Percentiles rank a stretch among this genome's conserved stretches.
Conservation (phyloP, 2,888 invertebrate genomes). For the Polyploca ridens region DNA sequence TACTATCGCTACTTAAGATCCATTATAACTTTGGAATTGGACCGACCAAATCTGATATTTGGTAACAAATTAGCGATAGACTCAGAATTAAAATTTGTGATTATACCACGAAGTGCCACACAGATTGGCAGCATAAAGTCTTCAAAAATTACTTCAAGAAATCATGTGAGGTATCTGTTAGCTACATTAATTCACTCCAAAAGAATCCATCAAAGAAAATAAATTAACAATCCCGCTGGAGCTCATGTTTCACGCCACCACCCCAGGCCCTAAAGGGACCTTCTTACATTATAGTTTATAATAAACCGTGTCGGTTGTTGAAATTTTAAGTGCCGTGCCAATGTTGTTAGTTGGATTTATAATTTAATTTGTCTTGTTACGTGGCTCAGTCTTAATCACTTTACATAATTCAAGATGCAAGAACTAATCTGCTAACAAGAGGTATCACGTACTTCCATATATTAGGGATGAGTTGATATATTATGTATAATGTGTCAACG, state of each 20-base stretch:
- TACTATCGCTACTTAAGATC: no score
- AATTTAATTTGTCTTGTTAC: constrained; percentile 64
- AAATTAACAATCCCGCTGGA: neutral
- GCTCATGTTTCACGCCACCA: constrained; percentile 21
- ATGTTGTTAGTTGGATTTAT: constrained; percentile 53
- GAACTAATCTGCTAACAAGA: constrained; percentile 36
- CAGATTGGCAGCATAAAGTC: no score
- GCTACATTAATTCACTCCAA: no score
- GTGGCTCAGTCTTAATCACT: constrained; percentile 27
- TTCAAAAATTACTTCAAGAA: no score
- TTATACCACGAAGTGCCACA: no score
- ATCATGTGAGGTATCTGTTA: no score
- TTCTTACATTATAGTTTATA: constrained; percentile 64
- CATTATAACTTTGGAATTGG: no score
- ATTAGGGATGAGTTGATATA: neutral
- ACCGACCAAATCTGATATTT: no score
- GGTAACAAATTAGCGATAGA: no score
- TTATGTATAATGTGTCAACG: neutral
- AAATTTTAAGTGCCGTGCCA: constrained; percentile 65
- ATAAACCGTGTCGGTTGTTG: constrained; percentile 58
- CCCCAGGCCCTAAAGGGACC: constrained; percentile 43
- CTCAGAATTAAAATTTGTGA: no score
- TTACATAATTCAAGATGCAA: constrained; percentile 32
- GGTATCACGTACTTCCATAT: neutral
- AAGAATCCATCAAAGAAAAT: neutral